Evolutionary conservation across 1,140 invertebrate species (phyloP).

Genomic region (Hydropsyche tenuis): DNA sequence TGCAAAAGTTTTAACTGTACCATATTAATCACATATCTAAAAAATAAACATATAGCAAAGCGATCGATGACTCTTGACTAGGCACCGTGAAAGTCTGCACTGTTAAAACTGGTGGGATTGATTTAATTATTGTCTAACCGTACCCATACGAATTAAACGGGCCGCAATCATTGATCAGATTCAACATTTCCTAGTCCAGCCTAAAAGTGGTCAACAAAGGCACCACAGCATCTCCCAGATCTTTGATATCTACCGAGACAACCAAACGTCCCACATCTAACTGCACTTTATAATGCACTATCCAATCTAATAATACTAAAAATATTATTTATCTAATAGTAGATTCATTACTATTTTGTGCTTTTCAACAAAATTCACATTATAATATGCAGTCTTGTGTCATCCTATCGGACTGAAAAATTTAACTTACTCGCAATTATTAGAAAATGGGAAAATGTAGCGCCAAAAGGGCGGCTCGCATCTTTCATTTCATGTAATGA

Average conservation of each 20-base stretch:
- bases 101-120: constrained; percentile 21
- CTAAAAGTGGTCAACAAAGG: neutral
- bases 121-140: constrained; percentile 15
- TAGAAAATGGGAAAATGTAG: neutral
- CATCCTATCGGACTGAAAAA: constrained; percentile 17
- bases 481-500: constrained; percentile 1
- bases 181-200: constrained; percentile 13
- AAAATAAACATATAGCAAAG: constrained; percentile 22
- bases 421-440: constrained; percentile 12
- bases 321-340: constrained; percentile 28
- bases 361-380: constrained; percentile 27
- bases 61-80: constrained; percentile 24
- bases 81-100: constrained; percentile 27
- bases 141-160: neutral
- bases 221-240: neutral
- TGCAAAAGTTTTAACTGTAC: constrained; percentile 9
- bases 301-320: constrained; percentile 25
- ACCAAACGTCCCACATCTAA: neutral
- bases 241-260: neutral
- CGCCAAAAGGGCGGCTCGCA: neutral
- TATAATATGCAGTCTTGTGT: constrained; percentile 32
- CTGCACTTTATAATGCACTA: constrained; percentile 27
- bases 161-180: neutral
- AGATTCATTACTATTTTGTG: constrained; percentile 17
- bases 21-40: constrained; percentile 8